Evolutionary conservation across 2,888 invertebrate species (phyloP), one percentile per base, ranked within the genome.

Genomic region (Mechanitis mazaeus): DNA sequence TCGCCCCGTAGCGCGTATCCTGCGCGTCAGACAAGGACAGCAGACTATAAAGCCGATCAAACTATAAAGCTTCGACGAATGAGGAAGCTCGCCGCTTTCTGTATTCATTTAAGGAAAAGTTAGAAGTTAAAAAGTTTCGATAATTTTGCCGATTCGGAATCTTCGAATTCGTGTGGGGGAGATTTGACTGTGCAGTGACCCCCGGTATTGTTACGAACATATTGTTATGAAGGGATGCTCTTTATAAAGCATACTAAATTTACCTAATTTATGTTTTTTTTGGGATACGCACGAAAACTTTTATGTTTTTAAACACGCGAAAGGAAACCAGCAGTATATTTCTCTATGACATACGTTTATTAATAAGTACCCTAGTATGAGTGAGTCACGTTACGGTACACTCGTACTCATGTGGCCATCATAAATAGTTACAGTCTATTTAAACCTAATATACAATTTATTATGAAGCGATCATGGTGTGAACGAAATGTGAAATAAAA

Each of bases 201-300:
- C 88, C 80, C 84, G 77, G 72, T 77, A 76, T 80, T 83, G 81
- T 84, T 86, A 83, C 81, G 75, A 81, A 85, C 89, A 88, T 89
- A 89, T 86, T 87, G 88, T 85, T 83, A 81, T 78, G 78, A 84
- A 85, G 90, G 89, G 88, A 88, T 87, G 83, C 78, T 85, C 83
- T 85, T 79, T 83, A 83, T 85, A 85, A 79, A 79, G 75, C 74
- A 77, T 73, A 79, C 76, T 88, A 85, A 86, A 86, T 90, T 87
- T 83, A 82, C 83, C 81, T 86, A 88, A 89, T 88, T 90, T 89
- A 89, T 87, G 87, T 85, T 87, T 86, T 84, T 79, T 83, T 87
- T 82, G 79, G 83, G 84, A 83, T 87, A 88, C 86, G 86, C 88
- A 88, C 80, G 87, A 84, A 81, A 87, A 85, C 78, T 89, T 90